Evolutionary conservation across 2,888 invertebrate genomes (phyloP).

Genomic region (Dioctria linearis): DNA sequence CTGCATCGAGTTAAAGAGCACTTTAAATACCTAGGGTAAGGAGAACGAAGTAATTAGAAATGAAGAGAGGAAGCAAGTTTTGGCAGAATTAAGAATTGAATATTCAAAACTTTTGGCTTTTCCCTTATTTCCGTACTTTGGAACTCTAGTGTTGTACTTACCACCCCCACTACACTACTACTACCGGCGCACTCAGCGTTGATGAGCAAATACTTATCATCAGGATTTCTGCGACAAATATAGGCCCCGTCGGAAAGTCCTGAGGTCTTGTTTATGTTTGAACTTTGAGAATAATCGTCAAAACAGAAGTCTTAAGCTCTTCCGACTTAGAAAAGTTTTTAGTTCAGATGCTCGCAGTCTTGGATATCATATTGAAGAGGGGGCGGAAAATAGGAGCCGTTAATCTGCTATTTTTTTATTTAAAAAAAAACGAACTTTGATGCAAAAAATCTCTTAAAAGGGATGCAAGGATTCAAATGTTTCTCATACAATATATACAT

Average conservation of each 20-base stretch:
- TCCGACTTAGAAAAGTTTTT: constrained; percentile 10
- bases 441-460: neutral
- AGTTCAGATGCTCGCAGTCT: neutral
- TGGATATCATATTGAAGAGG: neutral
- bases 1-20: constrained; percentile 9
- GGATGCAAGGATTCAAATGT: neutral
- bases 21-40: constrained; percentile 25
- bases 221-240: constrained; percentile 12
- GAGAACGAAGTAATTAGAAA: constrained; percentile 28
- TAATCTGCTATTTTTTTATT: constrained; percentile 1
- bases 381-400: neutral
- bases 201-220: neutral
- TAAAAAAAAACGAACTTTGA: neutral
- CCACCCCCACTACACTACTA: neutral
- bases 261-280: constrained; percentile 35
- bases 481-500: too few relatives aligned
- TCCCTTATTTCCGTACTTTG: neutral
- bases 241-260: constrained; percentile 17
- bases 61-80: constrained; percentile 7
- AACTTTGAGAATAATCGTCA: constrained; percentile 13
- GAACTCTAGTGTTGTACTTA: neutral
- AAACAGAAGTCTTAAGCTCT: neutral
- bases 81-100: constrained; percentile 32
- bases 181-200: too few relatives aligned
- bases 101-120: constrained; percentile 34